Evolutionary conservation across 2,113 vertebrate species (phyloP), one percentile per base, ranked within the genome.

Genomic region (Leucoraja erinaceus): DNA sequence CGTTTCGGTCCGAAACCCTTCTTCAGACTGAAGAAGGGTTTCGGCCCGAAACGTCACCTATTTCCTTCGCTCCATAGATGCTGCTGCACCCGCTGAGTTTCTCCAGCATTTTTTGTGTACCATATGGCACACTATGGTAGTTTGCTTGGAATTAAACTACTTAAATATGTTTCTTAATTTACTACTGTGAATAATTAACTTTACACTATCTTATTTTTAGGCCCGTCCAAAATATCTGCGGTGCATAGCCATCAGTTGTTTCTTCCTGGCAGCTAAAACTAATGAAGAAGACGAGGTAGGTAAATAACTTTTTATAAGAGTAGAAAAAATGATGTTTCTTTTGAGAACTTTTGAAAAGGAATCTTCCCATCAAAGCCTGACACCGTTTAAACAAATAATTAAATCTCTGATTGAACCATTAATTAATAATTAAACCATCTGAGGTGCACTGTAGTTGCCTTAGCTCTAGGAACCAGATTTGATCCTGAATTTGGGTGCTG

Each of bases 211-310:
- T 75, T 93, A 74, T 56, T 95, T 68, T 0, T 93, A 99, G 99
- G 99, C 98, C 94, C 98, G 97, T 94, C 98, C 99, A 11, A 99
- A 99, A 95, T 99, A 99, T 95, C 95, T 99, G 95, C 97, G 97
- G 96, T 99, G 99, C 96, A 99, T 99, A 94, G 98, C 98, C 95
- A 98, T 99, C 95, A 95, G 98, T 96, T 98, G 98, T 95, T 99
- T 98, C 96, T 99, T 99, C 96, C 96, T 99, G 38, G 98, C 98
- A 95, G 97, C 97, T 93, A 99, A 99, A 96, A 99, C 98, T 95
- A 97, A 96, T 54, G 99, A 99, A 96, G 99, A 99, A 95, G 98
- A 99, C 61, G 99, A 99, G 98, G 99, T 99, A 94, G 95, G 93
- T 90, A 56, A 2, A 70, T 25, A 16, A 33, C 28, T 20, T 72